These are phyloP conservation scores for Esox niger DNA, from an alignment of 2,113 vertebrate genomes.

Conservation along the genomic window DNA sequence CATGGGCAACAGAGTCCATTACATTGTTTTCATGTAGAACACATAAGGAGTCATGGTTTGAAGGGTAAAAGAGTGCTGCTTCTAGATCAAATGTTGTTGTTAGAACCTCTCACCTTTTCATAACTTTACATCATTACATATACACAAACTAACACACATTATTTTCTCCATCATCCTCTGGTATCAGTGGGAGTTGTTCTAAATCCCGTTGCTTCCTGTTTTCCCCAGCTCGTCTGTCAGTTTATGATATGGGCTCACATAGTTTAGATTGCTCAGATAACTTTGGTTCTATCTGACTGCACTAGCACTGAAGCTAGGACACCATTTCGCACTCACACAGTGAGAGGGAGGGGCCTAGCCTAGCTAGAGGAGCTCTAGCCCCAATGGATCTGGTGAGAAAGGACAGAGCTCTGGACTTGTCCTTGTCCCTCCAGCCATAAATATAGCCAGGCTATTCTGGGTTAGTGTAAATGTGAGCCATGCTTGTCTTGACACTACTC, in stretches of 20 bases:
- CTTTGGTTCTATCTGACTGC: background rate
- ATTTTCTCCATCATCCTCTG: too few relatives aligned
- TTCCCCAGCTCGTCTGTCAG: background rate
- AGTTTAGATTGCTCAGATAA: constrained; percentile 3
- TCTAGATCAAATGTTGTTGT: too few relatives aligned
- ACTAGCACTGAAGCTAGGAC: too few relatives aligned
- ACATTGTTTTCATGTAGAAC: too few relatives aligned
- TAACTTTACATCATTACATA: too few relatives aligned
- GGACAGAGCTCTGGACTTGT: background rate
- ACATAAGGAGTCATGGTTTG: too few relatives aligned
- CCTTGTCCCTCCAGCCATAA: background rate
- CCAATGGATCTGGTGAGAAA: background rate
- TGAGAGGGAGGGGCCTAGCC: background rate
- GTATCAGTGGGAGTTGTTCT: too few relatives aligned
- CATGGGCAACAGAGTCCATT: too few relatives aligned
- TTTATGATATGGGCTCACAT: background rate
- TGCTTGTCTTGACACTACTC: background rate
- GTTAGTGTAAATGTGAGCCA: background rate
- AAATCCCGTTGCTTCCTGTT: background rate
- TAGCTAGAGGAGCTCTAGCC: background rate
- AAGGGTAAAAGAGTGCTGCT: too few relatives aligned
- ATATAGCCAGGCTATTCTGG: constrained; percentile 7
- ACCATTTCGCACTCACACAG: background rate
- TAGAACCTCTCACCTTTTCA: too few relatives aligned
- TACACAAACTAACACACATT: too few relatives aligned